Base-by-base conservation (phyloP, 2,888 invertebrate species). In the Drosophila nigritarsus region DNA sequence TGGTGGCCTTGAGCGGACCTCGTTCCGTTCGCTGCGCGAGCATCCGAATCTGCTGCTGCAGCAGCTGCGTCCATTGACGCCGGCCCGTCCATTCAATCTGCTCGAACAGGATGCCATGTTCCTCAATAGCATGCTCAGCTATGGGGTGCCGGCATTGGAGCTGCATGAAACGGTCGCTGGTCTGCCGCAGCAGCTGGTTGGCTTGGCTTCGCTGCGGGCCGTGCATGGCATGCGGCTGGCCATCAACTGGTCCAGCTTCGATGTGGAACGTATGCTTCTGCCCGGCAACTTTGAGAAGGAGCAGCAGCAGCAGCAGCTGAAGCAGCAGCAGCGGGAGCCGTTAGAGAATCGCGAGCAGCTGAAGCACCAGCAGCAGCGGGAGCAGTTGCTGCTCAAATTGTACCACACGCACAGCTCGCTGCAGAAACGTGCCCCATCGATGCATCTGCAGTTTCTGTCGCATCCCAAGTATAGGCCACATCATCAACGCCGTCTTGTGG, bases 91-190 rank as follows among this genome's bases (percentile, higher is more conserved):
- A 0, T 92, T 91, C 51, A 92, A 91, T 70, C 55, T 91, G 4
- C 78, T 92, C 8, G 92, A 92, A n/a, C 92, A 91, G 65, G 91
- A 92, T 65, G 80, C 89, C 1, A 74, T 91, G 60, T 92, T 92
- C 66, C 89, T 92, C 29, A 89, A 92, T 29, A 84, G 87, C 56
- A 70, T 92, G 50, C 7, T 63, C 11, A 53, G 62, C 50, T 68
- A 66, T 20, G 50, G 42, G 9, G 51, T 69, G 5, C 15, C 55
- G 13, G 27, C 18, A 9, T 15, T 58, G 32, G 63, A 63, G 32
- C 32, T n/a, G 38, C 45, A 74, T n/a, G 62, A 53, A 29, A 8
- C 69, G 5, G 75, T 73, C 42, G 81, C 77, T 18, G 51, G 36
- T 40, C 18, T 20, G 45, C 45, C 45, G 24, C 18, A 9, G 11